These are phyloP conservation scores for Caradrina clavipalpis DNA, from an alignment of 2,888 invertebrate genomes.

Conservation along the genomic window DNA sequence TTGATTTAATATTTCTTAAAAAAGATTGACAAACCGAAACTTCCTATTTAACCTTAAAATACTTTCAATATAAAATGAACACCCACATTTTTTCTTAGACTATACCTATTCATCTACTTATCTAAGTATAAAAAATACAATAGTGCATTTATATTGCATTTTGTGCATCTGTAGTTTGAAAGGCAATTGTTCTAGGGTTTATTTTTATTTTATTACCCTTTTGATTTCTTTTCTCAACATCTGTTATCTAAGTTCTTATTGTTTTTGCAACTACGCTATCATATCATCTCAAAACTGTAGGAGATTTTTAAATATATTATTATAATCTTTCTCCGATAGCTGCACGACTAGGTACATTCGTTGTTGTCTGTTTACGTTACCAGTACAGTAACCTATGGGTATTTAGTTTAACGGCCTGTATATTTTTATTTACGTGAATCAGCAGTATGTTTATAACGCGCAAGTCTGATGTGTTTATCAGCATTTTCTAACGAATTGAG, in stretches of 20 bases:
- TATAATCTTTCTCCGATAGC: constrained; percentile 23
- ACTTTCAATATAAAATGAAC: too few species aligned
- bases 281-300: neutral
- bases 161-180: constrained; percentile 12
- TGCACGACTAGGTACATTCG: constrained; percentile 22
- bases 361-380: constrained; percentile 51
- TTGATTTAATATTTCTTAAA: too few species aligned
- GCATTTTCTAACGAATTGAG: constrained; percentile 55
- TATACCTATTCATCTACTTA: too few species aligned
- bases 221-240: neutral
- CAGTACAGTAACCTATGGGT: constrained; percentile 58
- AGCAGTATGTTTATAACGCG: constrained; percentile 49
- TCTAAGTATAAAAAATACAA: too few species aligned
- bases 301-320: constrained; percentile 8
- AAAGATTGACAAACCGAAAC: too few species aligned
- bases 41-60: too few species aligned
- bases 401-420: constrained; percentile 56
- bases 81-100: too few species aligned
- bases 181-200: neutral
- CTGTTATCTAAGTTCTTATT: neutral
- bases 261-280: neutral
- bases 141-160: neutral
- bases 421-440: constrained; percentile 55
- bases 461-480: constrained; percentile 60
- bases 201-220: neutral